A percentile compares a stretch with the other conserved stretches of the same genome.
phyloP scores from a whole-genome alignment of 2,888 invertebrate genomes.

The Oxytorus armatus region DNA sequence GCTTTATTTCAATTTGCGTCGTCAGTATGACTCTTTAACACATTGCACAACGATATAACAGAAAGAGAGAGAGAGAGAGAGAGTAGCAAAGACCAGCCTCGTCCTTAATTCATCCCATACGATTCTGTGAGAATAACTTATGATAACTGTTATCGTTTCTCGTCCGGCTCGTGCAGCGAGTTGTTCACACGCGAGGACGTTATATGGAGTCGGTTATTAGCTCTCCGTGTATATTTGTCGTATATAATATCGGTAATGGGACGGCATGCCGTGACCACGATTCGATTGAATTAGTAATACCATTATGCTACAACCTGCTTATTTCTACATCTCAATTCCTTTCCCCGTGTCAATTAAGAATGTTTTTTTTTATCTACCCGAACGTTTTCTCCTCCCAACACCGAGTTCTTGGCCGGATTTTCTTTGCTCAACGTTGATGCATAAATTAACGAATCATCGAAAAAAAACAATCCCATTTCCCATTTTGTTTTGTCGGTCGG shows the following conservation, averaged over 20 bases:
- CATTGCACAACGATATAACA: not conserved
- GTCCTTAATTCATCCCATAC: conserved; percentile 42
- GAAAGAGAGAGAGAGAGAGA: conserved; percentile 26
- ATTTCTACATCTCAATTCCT: conserved; percentile 32
- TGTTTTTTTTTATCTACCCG: not conserved
- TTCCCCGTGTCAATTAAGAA: not conserved
- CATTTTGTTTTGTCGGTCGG: no score
- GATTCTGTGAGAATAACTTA: conserved; percentile 51
- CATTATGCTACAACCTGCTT: conserved; percentile 34
- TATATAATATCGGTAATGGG: conserved; percentile 57
- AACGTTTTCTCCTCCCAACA: not conserved
- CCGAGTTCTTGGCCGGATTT: not conserved
- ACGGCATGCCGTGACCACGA: conserved; percentile 56
- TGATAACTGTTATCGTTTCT: conserved; percentile 63
- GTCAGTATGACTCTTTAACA: conserved; percentile 1
- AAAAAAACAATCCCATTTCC: no score
- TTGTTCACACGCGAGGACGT: conserved; percentile 46
- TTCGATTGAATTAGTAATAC: conserved; percentile 51
- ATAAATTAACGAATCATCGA: no score
- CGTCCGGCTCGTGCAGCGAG: conserved; percentile 24
- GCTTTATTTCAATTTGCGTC: conserved; percentile 39
- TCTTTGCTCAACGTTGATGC: not conserved
- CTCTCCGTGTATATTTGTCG: conserved; percentile 41
- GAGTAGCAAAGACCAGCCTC: conserved; percentile 41
- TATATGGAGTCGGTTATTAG: conserved; percentile 49